Base-by-base conservation (phyloP, 1,140 invertebrate genomes). In the Thaumetopoea pityocampa region DNA sequence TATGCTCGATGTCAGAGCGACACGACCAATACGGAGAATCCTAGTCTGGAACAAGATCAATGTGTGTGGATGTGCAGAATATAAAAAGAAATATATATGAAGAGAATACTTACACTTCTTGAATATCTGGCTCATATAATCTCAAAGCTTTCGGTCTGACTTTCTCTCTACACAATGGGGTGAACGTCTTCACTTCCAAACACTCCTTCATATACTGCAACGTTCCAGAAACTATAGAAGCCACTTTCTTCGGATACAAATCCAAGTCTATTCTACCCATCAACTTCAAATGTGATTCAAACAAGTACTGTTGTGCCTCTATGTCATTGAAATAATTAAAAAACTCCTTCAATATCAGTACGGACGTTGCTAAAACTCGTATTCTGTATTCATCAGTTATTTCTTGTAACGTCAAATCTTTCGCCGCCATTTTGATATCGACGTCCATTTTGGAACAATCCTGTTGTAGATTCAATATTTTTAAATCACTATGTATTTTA, bases 81-180 rank as follows among this genome's bases (percentile, higher is more conserved):
- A 41, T 5, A 11, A 16, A 23, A n/a, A 19, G 1, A 5, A 20
- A 12, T 9, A 23, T 12, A 18, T n/a, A n/a, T n/a, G 16, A 11
- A 24, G 23, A n/a, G 0, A 24, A 89, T 61, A 91, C 90, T 85
- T 91, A 95, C 87, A 94, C 87, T 73, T 90, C 89, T 57, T 94
- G 91, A 44, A 97, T 90, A 53, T 90, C 89, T 0, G 96, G 96
- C 79, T 97, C 95, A 63, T 95, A 93, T 11, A 96, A 69, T 53
- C 91, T 91, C 23, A 97, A 77, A 3, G 91, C 88, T 71, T 94
- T 94, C 0, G 94, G 94, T 67, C 90, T 93, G 37, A 91, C 91
- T 44, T 91, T 85, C 10, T 85, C 83, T 41, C 59, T 62, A 2
- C 68, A 48, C 27, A 85, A 49, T 0, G 64, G 69, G 11, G 88